These are phyloP conservation scores for Drosophila cracens DNA, from an alignment of 2,888 invertebrate genomes.

Conservation along the genomic window DNA sequence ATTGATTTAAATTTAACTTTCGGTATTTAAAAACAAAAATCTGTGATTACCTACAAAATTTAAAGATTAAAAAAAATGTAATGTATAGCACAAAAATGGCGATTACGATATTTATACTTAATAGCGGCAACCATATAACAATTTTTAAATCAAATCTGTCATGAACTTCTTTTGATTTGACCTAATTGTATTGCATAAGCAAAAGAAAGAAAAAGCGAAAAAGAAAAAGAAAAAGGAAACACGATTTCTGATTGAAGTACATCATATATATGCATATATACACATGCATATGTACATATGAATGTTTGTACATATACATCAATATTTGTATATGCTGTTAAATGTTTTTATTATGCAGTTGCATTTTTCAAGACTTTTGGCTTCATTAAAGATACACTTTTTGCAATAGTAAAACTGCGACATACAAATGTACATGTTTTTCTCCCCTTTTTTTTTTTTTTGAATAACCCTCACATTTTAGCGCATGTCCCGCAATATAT, in stretches of 20 bases:
- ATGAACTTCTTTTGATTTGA: conserved; percentile 56
- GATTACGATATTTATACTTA: conserved; percentile 55
- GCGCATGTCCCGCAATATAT: conserved; percentile 48
- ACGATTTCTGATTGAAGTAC: conserved; percentile 23
- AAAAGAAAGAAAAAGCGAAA: conserved; percentile 19
- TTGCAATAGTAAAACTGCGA: conserved; percentile 23
- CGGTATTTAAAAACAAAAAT: conserved; percentile 83
- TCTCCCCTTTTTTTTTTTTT: conserved; percentile 14
- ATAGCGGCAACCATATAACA: conserved; percentile 43
- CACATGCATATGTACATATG: conserved; percentile 6
- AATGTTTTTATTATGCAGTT: conserved; percentile 67
- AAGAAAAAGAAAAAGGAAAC: neutral
- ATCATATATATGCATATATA: conserved; percentile 30
- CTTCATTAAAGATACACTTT: conserved; percentile 45
- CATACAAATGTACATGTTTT: conserved; percentile 24
- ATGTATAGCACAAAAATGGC: conserved; percentile 67
- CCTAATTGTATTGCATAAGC: conserved; percentile 35
- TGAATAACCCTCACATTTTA: conserved; percentile 36
- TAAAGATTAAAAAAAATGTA: conserved; percentile 76
- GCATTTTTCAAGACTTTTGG: conserved; percentile 71
- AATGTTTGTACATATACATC: conserved; percentile 17
- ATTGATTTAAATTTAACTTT: conserved; percentile 81
- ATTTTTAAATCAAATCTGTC: conserved; percentile 49
- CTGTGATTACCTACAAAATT: conserved; percentile 85
- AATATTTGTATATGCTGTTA: conserved; percentile 45